Evolutionary conservation across 1,140 invertebrate genomes (phyloP).

Genomic region (Drosophila kanapiae): DNA sequence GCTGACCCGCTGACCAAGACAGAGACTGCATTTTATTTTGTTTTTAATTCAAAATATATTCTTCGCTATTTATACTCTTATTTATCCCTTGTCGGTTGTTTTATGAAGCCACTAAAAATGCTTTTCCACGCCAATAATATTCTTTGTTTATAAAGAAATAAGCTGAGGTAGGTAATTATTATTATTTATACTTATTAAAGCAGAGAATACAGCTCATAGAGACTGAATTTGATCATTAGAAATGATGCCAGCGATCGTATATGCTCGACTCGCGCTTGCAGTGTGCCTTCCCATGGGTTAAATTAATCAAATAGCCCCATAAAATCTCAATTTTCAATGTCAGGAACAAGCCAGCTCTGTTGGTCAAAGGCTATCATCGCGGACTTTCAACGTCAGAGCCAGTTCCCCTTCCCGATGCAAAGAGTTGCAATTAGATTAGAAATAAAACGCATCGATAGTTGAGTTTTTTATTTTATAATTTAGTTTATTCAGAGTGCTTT

Average conservation of each 20-base stretch:
- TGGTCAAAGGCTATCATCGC: conserved; percentile 26
- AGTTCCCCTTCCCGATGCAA: background rate
- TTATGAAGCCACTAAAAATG: too few species aligned
- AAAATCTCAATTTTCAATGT: conserved; percentile 14
- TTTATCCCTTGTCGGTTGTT: background rate
- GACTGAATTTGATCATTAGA: background rate
- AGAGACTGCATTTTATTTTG: too few species aligned
- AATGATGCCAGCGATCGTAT: background rate
- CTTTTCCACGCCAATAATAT: too few species aligned
- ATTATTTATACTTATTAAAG: too few species aligned
- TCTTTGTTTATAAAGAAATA: too few species aligned
- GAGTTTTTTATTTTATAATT: conserved; percentile 68
- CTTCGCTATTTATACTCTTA: too few species aligned
- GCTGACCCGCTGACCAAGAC: too few species aligned
- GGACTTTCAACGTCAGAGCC: conserved; percentile 3
- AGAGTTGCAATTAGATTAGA: conserved; percentile 6
- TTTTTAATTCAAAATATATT: too few species aligned
- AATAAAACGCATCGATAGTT: conserved; percentile 14
- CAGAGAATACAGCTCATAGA: background rate
- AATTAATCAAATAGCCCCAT: background rate
- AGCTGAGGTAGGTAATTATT: background rate
- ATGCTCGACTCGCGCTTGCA: background rate
- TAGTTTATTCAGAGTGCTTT: conserved; percentile 76
- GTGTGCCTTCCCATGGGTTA: background rate
- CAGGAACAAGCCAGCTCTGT: conserved; percentile 4